Base-by-base conservation (phyloP, 92 coral and sea anemone genomes). In the Epizoanthus stellaris region DNA sequence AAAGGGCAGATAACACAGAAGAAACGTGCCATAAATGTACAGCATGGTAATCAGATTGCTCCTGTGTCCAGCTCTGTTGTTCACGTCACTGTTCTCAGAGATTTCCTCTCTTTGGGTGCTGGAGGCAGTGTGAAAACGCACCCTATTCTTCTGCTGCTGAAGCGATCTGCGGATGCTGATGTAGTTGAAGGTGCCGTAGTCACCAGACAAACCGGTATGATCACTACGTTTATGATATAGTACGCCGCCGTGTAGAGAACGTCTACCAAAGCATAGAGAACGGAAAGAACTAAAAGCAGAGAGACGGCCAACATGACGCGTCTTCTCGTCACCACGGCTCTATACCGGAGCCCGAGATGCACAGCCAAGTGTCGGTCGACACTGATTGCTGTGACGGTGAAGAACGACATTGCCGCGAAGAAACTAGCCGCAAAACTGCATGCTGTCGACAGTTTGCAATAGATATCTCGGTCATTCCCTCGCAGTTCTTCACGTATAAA, bases 381-480 rank as follows among this genome's bases (percentile, higher is more conserved):
- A 43, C 73, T 68, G 73, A 68, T 68, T n/a, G 73, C 73, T 34
- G 73, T 68, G 45, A 68, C n/a, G 3, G 1, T 68, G 21, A 68
- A 68, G 23, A 68, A 68, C 20, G 73, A 68, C 52, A 68, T 68
- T 38, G 73, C 73, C 73, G 73, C 73, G n/a, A 68, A 38, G 43
- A 68, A 38, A 68, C 73, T 38, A 13, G 73, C 39, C 30, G 73
- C 23, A 68, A 68, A 68, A 43, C 9, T 68, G 43, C 23, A 38
- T 39, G 73, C 73, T 38, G 19, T 38, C 52, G 52, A 68, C 5
- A 68, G 52, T 4, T 36, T 6, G 73, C 73, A 68, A 43, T 68
- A 68, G 20, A 15, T 34, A 2, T 36, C 42, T 17, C 7, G n/a
- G 34, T 68, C 73, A 43, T 39, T 68, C 42, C 73, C 73, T 13